A percentile compares a stretch with the other conserved stretches of the same genome.
phyloP scores from a whole-genome alignment of 2,113 vertebrate species.

The Narcine bancroftii region DNA sequence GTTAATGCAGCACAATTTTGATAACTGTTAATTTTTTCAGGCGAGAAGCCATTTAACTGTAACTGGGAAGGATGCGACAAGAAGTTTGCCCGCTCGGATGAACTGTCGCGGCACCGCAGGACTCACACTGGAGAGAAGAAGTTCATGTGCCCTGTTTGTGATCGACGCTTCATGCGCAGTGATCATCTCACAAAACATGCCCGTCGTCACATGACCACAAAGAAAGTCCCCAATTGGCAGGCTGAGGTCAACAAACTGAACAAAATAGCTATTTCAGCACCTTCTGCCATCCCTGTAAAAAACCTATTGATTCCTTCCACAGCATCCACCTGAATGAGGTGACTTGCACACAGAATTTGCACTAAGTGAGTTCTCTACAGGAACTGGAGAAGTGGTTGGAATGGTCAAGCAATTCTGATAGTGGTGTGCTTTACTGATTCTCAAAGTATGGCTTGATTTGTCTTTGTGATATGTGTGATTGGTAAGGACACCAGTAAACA shows the following conservation, averaged over 20 bases:
- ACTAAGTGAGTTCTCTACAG: background rate
- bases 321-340: slow-evolving; percentile 39
- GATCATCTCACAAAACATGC: slow-evolving; percentile 94
- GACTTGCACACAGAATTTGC: background rate
- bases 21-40: slow-evolving; percentile 48
- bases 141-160: slow-evolving; percentile 81
- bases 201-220: slow-evolving; percentile 76
- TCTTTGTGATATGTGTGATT: slow-evolving; percentile 19
- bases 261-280: slow-evolving; percentile 52
- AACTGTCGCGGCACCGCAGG: slow-evolving; percentile 86
- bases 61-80: slow-evolving; percentile 94
- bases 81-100: slow-evolving; percentile 89
- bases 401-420: slow-evolving; percentile 1
- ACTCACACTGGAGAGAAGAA: slow-evolving; percentile 97
- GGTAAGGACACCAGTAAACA: background rate
- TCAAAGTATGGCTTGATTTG: background rate
- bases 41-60: slow-evolving; percentile 94
- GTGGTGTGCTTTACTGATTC: slow-evolving; percentile 12
- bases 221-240: slow-evolving; percentile 75
- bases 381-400: slow-evolving; percentile 14
- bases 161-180: slow-evolving; percentile 93
- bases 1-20: background rate
- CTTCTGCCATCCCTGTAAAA: slow-evolving; percentile 49
- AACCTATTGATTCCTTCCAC: slow-evolving; percentile 54
- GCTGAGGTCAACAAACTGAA: slow-evolving; percentile 64